Evolutionary conservation across 2,888 invertebrate species (phyloP).

Genomic region (Hypomecis punctinalis): DNA sequence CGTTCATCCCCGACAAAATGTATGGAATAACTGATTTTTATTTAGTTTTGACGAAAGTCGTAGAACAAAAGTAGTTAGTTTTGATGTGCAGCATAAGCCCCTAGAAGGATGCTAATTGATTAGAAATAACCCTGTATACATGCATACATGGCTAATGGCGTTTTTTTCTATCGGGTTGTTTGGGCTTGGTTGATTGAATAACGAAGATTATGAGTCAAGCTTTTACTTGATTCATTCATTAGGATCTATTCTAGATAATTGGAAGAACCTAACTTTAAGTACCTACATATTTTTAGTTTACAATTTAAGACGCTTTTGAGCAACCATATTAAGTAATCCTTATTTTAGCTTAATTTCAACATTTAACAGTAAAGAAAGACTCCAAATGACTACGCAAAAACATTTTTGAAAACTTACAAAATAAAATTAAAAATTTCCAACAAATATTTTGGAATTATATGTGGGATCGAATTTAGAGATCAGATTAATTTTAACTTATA

Average conservation of each 20-base stretch:
- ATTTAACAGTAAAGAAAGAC: constrained; percentile 23
- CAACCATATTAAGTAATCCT: constrained; percentile 42
- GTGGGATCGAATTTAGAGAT: constrained; percentile 44
- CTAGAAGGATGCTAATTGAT: no score
- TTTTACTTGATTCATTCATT: constrained; percentile 16
- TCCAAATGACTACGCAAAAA: constrained; percentile 9
- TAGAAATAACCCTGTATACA: no score
- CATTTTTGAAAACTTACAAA: constrained; percentile 1
- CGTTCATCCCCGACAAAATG: no score
- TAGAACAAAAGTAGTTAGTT: no score
- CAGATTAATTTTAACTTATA: constrained; percentile 8
- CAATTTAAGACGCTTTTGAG: constrained; percentile 47
- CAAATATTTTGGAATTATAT: constrained; percentile 35
- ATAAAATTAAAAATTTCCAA: constrained; percentile 14
- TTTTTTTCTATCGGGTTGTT: no score
- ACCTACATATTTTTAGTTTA: constrained; percentile 1
- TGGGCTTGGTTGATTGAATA: no score
- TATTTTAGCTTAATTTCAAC: constrained; percentile 10
- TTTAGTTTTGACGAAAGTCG: no score
- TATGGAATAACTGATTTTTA: no score
- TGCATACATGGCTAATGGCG: no score
- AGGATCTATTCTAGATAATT: not conserved
- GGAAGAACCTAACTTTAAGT: constrained; percentile 2
- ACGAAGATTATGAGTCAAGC: not conserved
- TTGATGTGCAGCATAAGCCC: no score